Conservation (phyloP, 2,113 vertebrate species). For the Sclerurus mexicanus region DNA sequence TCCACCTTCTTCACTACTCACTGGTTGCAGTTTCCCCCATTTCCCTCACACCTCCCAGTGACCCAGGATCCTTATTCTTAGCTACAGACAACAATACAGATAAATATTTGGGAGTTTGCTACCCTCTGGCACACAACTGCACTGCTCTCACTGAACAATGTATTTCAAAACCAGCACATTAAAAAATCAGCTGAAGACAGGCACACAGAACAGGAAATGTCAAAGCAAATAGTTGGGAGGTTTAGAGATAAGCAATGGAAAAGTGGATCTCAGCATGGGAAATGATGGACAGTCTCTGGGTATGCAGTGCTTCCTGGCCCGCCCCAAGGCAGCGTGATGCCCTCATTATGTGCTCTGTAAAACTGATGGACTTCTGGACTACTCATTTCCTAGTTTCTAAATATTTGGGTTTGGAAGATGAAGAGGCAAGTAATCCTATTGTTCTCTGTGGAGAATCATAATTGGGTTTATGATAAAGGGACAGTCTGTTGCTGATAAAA, state of each 20-base stretch:
- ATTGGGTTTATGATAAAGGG: not conserved
- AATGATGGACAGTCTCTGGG: not conserved
- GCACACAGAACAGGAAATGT: slow-evolving; percentile 14
- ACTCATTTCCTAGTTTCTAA: slow-evolving; percentile 13
- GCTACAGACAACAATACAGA: not conserved
- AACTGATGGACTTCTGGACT: not conserved
- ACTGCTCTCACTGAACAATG: not conserved
- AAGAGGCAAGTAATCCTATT: not conserved
- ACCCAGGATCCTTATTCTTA: not conserved
- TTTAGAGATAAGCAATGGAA: slow-evolving; percentile 22
- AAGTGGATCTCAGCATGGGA: slow-evolving; percentile 15
- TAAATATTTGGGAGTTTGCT: not conserved
- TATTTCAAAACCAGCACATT: not conserved
- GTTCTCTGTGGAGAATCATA: not conserved
- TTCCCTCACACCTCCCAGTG: not conserved
- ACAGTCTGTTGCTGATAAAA: not conserved
- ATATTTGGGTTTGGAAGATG: not conserved
- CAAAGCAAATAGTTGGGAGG: not conserved
- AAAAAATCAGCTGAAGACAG: not conserved
- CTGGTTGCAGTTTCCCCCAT: not conserved
- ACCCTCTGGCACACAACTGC: not conserved
- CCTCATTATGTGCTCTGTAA: not conserved
- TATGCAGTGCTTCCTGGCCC: slow-evolving; percentile 11
- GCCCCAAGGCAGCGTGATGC: not conserved
- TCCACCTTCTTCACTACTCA: not conserved